A percentile compares a stretch with the other conserved stretches of the same genome.
Conservation (phyloP, 2,888 invertebrate genomes). For the Pegoplata infirma region DNA sequence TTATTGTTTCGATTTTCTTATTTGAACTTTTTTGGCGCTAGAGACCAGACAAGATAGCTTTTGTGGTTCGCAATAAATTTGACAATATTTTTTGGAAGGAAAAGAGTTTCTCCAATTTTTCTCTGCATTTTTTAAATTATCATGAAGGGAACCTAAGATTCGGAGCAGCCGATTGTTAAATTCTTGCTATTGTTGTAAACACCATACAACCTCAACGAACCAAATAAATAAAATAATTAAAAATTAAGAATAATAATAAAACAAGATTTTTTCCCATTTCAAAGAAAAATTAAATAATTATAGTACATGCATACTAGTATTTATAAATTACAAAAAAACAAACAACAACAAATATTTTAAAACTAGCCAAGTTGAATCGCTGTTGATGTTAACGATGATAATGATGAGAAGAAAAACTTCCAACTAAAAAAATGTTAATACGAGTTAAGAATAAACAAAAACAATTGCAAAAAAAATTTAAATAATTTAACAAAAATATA, state of each 20-base stretch:
- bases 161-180: too few relatives aligned
- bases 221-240: conserved; percentile 35
- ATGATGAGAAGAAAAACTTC: not conserved
- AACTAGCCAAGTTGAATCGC: not conserved
- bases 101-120: too few relatives aligned
- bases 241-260: not conserved
- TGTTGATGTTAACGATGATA: not conserved
- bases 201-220: conserved; percentile 12
- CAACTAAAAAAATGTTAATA: not conserved
- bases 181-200: not conserved
- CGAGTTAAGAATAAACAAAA: not conserved
- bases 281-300: conserved; percentile 46
- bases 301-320: too few relatives aligned
- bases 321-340: conserved; percentile 49
- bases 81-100: too few relatives aligned
- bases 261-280: not conserved
- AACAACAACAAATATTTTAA: conserved; percentile 33
- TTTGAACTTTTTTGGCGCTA: too few relatives aligned
- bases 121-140: too few relatives aligned
- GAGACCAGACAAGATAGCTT: too few relatives aligned
- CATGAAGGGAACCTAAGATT: too few relatives aligned
- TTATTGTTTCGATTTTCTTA: too few relatives aligned
- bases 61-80: too few relatives aligned
- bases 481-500: not conserved
- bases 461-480: not conserved